phyloP scores from a whole-genome alignment of 2,113 vertebrate species.

The Coregonus clupeaformis region DNA sequence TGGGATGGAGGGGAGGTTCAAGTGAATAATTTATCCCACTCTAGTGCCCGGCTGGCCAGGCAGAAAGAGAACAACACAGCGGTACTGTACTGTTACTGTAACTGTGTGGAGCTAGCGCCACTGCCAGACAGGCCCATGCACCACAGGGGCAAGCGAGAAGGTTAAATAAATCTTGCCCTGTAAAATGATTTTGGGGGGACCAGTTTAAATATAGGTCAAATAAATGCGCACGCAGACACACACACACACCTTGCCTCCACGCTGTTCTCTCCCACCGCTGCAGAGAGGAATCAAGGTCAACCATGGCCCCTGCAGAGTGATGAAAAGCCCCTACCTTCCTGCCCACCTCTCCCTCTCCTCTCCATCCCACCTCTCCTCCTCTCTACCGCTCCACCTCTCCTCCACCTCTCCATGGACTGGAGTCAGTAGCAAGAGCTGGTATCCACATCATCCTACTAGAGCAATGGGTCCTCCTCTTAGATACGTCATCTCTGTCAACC shows the following conservation, averaged over 20 bases:
- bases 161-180: constrained; percentile 38
- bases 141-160: constrained; percentile 36
- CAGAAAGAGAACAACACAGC: constrained; percentile 61
- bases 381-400: neutral
- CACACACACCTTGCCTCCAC: constrained; percentile 20
- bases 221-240: constrained; percentile 33
- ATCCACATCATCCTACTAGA: no score
- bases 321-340: constrained; percentile 35
- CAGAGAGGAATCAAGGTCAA: constrained; percentile 45
- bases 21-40: constrained; percentile 72
- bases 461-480: no score
- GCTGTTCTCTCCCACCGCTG: constrained; percentile 23
- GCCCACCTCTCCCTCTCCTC: constrained; percentile 4
- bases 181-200: constrained; percentile 44
- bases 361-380: neutral
- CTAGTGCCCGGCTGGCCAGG: constrained; percentile 56
- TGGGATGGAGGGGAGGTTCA: constrained; percentile 17
- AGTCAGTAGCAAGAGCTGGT: no score
- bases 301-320: constrained; percentile 25
- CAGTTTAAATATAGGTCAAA: constrained; percentile 60
- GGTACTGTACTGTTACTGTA: constrained; percentile 2
- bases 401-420: no score
- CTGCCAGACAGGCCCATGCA: neutral
- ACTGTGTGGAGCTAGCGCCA: neutral
- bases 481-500: no score